These are phyloP conservation scores for Opisthocomus hoazin DNA, from an alignment of 2,113 vertebrate genomes.

Conservation along the genomic window DNA sequence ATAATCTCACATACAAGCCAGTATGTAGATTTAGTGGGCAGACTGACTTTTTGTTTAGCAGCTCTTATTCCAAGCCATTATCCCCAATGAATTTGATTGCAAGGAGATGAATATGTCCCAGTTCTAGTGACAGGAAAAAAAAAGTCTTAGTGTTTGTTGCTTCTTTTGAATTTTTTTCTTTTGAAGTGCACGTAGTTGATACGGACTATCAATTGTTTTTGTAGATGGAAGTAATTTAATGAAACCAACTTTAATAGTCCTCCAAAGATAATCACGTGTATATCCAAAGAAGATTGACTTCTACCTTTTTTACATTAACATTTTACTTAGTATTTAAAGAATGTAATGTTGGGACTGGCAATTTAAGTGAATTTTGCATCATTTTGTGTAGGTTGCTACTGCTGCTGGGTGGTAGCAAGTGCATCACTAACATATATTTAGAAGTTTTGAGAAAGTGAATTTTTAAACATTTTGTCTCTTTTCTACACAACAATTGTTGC, in stretches of 20 bases:
- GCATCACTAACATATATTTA: constrained; percentile 9
- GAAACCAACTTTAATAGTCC: background rate
- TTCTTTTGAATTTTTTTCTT: background rate
- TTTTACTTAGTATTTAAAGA: constrained; percentile 2
- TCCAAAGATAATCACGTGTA: background rate
- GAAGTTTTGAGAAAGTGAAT: background rate
- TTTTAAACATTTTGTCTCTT: constrained; percentile 29
- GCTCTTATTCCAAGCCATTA: background rate
- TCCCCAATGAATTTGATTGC: background rate
- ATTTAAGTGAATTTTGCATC: constrained; percentile 11
- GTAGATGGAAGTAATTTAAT: background rate
- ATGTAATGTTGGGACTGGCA: background rate
- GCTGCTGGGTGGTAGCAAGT: constrained; percentile 46
- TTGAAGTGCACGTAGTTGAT: background rate
- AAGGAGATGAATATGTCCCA: background rate
- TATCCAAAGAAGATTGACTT: background rate
- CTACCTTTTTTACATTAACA: background rate
- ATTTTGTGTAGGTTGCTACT: constrained; percentile 42
- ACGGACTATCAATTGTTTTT: background rate
- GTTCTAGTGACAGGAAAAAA: background rate
- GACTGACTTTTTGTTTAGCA: background rate
- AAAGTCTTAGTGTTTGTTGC: background rate
- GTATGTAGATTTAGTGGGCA: background rate
- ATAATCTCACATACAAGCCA: background rate
- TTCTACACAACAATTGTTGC: constrained; percentile 17